Evolutionary conservation across 1,140 invertebrate species (phyloP), one percentile per base, ranked within the genome.

Genomic region (Rhagoletis pomonella): DNA sequence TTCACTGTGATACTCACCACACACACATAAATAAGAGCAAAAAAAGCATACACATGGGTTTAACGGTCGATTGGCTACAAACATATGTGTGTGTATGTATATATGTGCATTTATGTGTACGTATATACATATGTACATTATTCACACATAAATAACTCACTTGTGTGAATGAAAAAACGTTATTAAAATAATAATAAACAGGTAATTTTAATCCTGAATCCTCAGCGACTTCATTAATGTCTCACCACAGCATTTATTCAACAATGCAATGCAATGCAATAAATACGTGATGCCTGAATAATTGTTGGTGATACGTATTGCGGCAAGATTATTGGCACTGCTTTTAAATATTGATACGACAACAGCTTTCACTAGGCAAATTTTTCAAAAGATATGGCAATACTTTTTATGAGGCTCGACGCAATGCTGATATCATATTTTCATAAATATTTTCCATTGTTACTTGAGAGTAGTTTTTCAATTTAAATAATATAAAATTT

Each of bases 201-300:
- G 39, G 39, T 47, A 44, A 44, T 73, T 73, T 73, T 44, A 73
- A 73, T 73, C 42, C 42, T 42, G 39, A 44, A 73, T 73, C 39
- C 42, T 73, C 67, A 17, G 47, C 73, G 73, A 81, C 73, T 50
- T 81, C 47, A 81, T 55, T 55, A 58, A 81, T 55, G 47, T n/a
- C 73, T 81, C 44, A 81, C 44, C 44, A 81, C 73, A 50, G 44
- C 19, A 29, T 55, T 81, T 55, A 81, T 29, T 12, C 47, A 81
- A 81, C 73, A 81, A 55, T 81, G 47, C 44, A 81, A 81, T 81
- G 47, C 44, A 81, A 81, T 81, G 73, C 73, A 81, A 81, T 81
- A 55, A 81, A 81, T 81, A 81, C 44, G 12, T 81, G 73, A 81
- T 81, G 44, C 14, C 3, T 7, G 6, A n/a, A 19, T 55, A 81